phyloP scores from a whole-genome alignment of 2,113 vertebrate species.

The Rhea pennata region DNA sequence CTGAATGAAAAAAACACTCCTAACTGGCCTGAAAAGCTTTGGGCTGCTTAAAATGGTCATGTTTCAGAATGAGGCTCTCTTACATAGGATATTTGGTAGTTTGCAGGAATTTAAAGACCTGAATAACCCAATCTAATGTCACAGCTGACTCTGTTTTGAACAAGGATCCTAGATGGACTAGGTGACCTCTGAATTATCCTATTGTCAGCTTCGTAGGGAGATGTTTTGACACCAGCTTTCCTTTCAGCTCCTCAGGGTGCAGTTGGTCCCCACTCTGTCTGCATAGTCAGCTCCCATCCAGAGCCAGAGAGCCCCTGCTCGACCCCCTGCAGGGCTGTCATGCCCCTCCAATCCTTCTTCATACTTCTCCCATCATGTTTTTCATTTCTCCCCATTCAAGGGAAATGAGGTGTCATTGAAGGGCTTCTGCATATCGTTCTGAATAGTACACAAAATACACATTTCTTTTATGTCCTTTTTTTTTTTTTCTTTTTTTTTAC shows the following conservation, averaged over 20 bases:
- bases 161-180: not conserved
- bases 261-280: not conserved
- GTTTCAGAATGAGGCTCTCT: not conserved
- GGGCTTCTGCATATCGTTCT: not conserved
- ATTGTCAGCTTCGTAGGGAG: not conserved
- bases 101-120: not conserved
- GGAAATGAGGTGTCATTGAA: accelerated
- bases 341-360: not conserved
- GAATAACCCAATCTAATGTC: not conserved
- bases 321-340: accelerated
- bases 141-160: not conserved
- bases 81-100: not conserved
- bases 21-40: not conserved
- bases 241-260: not conserved
- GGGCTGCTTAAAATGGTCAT: not conserved
- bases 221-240: not conserved
- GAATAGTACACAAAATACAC: not conserved
- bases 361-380: accelerated
- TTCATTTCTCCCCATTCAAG: not conserved
- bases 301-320: not conserved
- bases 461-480: not conserved
- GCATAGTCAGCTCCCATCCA: not conserved
- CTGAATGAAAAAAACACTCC: not conserved
- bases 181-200: not conserved
- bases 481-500: not conserved